A percentile compares a stretch with the other conserved stretches of the same genome.
Evolutionary conservation across 1,140 invertebrate species (phyloP).

Genomic region (Pararge aegeria): DNA sequence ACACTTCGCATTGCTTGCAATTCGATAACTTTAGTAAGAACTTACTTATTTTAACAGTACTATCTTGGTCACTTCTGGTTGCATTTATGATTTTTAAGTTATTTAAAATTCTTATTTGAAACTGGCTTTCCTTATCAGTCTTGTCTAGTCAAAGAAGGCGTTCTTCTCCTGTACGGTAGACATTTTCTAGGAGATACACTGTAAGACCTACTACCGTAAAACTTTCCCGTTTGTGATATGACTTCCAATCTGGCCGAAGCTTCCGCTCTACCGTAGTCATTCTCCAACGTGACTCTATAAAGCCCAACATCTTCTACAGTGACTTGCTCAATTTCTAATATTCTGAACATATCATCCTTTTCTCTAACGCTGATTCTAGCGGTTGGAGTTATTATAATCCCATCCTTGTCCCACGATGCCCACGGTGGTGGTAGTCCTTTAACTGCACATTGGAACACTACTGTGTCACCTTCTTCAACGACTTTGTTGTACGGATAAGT

Average conservation of each 20-base stretch:
- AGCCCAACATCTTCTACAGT: constrained; percentile 89
- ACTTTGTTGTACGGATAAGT: constrained; percentile 92
- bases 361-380: constrained; percentile 86
- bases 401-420: constrained; percentile 91
- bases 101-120: constrained; percentile 8
- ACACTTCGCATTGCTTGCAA: constrained; percentile 33
- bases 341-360: constrained; percentile 87
- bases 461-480: constrained; percentile 87
- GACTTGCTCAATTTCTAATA: constrained; percentile 89
- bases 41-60: constrained; percentile 2
- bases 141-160: constrained; percentile 53
- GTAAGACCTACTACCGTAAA: constrained; percentile 55
- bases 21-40: background rate
- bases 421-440: constrained; percentile 88
- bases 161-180: constrained; percentile 43
- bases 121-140: constrained; percentile 45
- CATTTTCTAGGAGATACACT: constrained; percentile 55
- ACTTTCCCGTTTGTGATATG: constrained; percentile 78
- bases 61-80: background rate
- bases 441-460: constrained; percentile 88
- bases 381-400: constrained; percentile 82
- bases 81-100: constrained; percentile 1
- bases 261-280: constrained; percentile 89
- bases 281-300: constrained; percentile 90
- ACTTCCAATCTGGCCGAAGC: constrained; percentile 90